phyloP scores from a whole-genome alignment of 2,888 invertebrate species.

The Brachynemurus nebulosus region DNA sequence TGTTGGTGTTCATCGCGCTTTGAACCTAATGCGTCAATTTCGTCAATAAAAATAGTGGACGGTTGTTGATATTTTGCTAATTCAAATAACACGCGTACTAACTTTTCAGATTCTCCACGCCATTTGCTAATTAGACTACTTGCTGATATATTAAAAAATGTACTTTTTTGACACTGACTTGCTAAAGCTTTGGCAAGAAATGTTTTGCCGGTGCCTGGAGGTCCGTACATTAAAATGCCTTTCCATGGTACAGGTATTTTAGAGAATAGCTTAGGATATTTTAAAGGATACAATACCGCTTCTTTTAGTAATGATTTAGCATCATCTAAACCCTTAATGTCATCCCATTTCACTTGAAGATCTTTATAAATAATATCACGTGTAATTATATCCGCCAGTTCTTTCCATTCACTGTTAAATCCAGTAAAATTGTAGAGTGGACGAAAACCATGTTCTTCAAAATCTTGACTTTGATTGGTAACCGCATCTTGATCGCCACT shows the following conservation, averaged over 20 bases:
- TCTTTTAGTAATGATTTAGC: conserved; percentile 72
- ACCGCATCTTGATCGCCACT: no score
- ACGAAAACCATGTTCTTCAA: conserved; percentile 13
- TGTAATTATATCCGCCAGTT: conserved; percentile 49
- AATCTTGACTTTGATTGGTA: no score
- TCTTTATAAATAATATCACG: conserved; percentile 46
- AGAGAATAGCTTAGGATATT: conserved; percentile 57
- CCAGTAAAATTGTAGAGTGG: conserved; percentile 24
- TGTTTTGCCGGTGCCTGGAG: conserved; percentile 79
- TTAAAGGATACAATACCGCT: conserved; percentile 67
- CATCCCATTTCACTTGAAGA: conserved; percentile 60
- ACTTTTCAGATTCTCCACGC: conserved; percentile 92
- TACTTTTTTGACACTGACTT: conserved; percentile 55
- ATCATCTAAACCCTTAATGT: conserved; percentile 61
- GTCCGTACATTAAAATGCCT: conserved; percentile 52
- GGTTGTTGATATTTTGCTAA: conserved; percentile 75
- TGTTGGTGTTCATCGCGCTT: conserved; percentile 55
- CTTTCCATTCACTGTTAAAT: conserved; percentile 42
- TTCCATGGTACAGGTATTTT: conserved; percentile 70
- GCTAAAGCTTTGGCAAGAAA: conserved; percentile 80
- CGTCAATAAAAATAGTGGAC: conserved; percentile 85
- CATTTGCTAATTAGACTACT: conserved; percentile 89
- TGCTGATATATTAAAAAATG: conserved; percentile 84
- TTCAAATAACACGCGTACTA: conserved; percentile 77
- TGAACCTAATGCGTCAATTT: conserved; percentile 74